Evolutionary conservation across 2,113 vertebrate genomes (phyloP).

Genomic region (Elephas maximus): DNA sequence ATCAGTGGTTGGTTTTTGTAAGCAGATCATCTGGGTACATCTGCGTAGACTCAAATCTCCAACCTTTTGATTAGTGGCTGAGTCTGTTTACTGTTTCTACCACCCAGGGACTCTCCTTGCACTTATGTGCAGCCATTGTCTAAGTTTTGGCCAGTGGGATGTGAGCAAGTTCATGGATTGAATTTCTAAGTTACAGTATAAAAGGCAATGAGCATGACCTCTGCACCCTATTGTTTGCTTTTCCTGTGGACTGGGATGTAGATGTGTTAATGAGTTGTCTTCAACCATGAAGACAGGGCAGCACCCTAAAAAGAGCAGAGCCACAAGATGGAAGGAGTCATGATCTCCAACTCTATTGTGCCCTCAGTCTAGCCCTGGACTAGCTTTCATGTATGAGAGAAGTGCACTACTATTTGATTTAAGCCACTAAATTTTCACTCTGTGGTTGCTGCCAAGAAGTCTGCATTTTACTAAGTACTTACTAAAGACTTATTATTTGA

Average conservation of each 20-base stretch:
- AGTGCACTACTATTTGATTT: background rate
- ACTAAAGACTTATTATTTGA: background rate
- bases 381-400: background rate
- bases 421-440: background rate
- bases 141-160: background rate
- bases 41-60: background rate
- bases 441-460: background rate
- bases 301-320: background rate
- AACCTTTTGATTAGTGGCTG: background rate
- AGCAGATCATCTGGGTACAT: background rate
- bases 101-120: too few relatives aligned
- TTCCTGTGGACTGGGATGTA: background rate
- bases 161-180: background rate
- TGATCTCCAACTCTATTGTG: background rate
- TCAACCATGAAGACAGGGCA: background rate
- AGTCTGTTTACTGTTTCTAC: too few relatives aligned
- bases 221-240: background rate
- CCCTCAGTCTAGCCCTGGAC: background rate
- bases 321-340: background rate
- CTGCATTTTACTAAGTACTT: background rate
- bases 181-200: background rate
- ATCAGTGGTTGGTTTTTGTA: background rate
- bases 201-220: background rate
- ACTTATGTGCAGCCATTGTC: background rate
- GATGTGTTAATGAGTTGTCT: background rate